Percentiles rank a stretch among this genome's conserved stretches.
Evolutionary conservation across 2,888 invertebrate species (phyloP).

Genomic region (Perizoma affinitatum): DNA sequence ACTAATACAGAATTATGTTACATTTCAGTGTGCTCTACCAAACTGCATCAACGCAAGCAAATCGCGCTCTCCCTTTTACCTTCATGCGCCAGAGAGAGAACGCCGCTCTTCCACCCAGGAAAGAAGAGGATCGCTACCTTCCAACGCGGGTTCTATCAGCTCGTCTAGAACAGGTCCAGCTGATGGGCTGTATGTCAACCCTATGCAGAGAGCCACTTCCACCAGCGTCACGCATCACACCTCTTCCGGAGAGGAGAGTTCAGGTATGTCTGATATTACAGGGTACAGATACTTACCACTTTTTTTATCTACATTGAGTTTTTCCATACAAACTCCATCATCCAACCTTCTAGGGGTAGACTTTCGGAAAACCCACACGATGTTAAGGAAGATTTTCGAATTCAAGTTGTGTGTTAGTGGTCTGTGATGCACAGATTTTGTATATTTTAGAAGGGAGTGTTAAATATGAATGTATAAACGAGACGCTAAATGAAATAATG

Average conservation of each 20-base stretch:
- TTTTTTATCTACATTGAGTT: no score
- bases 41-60: conserved; percentile 80
- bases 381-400: no score
- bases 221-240: conserved; percentile 64
- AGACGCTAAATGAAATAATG: no score
- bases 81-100: conserved; percentile 87
- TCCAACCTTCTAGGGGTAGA: no score
- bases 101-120: conserved; percentile 61
- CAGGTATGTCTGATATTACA: conserved; percentile 54
- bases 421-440: no score
- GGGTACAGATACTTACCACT: conserved; percentile 6
- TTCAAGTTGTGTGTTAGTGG: no score
- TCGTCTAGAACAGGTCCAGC: conserved; percentile 82
- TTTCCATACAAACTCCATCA: no score
- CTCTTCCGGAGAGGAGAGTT: conserved; percentile 76
- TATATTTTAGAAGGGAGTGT: no score
- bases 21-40: conserved; percentile 81
- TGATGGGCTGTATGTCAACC: conserved; percentile 93
- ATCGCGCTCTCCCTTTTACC: conserved; percentile 87
- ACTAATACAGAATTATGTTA: neutral
- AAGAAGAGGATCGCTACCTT: conserved; percentile 69
- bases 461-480: no score
- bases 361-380: no score
- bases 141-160: conserved; percentile 70
- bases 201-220: conserved; percentile 85